These are phyloP conservation scores for Hipposideros armiger DNA, from an alignment of 2,113 vertebrate genomes.

Conservation along the genomic window DNA sequence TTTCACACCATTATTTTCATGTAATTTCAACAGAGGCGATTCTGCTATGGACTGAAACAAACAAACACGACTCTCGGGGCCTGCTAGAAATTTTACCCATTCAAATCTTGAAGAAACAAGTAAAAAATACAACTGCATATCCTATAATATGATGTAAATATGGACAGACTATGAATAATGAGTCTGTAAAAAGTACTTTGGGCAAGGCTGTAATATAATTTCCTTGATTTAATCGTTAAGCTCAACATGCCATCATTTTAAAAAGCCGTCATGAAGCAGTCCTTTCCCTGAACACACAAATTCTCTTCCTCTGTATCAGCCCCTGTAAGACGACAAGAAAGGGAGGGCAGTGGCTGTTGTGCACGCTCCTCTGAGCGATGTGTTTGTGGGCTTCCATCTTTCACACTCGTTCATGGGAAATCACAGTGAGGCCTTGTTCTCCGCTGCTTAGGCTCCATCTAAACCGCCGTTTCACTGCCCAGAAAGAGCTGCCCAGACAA, in stretches of 20 bases:
- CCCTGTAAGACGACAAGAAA: background rate
- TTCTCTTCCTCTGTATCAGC: background rate
- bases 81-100: background rate
- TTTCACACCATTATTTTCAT: background rate
- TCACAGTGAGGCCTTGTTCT: background rate
- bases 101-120: slow-evolving; percentile 34
- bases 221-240: background rate
- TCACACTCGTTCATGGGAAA: background rate
- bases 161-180: background rate
- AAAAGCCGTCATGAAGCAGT: background rate
- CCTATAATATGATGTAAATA: background rate
- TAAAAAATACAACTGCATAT: background rate
- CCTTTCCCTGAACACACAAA: background rate
- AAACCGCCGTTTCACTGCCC: background rate
- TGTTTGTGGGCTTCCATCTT: background rate
- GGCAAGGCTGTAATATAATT: background rate
- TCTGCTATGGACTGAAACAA: background rate
- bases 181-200: background rate
- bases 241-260: background rate
- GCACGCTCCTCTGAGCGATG: background rate
- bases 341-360: background rate
- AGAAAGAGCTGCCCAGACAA: background rate
- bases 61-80: background rate
- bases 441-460: background rate
- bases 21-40: background rate